Evolutionary conservation across 2,797 vertebrate species (phyloP).

Genomic region (Peromyscus nudipes): DNA sequence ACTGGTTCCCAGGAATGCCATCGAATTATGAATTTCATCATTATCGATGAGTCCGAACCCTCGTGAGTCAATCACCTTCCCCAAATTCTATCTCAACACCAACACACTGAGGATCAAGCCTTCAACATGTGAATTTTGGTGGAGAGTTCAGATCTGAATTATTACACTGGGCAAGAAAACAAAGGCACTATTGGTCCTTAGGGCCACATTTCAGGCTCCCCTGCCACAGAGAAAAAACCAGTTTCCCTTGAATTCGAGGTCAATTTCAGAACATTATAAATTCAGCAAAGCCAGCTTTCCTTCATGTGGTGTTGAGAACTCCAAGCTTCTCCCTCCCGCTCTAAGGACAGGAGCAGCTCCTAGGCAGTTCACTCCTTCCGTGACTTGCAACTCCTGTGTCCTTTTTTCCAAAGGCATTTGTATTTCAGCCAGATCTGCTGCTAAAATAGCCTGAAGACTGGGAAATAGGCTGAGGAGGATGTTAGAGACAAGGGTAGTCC

Average conservation of each 20-base stretch:
- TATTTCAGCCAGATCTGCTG: conserved; percentile 1
- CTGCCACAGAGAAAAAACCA: not conserved
- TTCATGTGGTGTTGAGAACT: not conserved
- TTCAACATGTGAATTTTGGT: not conserved
- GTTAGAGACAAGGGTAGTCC: not conserved
- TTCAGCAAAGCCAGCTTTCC: not conserved
- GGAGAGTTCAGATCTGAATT: not conserved
- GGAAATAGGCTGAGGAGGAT: not conserved
- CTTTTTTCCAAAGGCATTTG: conserved; percentile 10
- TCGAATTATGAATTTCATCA: not conserved
- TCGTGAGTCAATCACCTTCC: not conserved
- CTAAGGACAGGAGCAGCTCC: not conserved
- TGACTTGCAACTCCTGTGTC: not conserved
- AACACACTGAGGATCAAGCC: not conserved
- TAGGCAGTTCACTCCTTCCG: not conserved
- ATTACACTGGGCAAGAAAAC: not conserved
- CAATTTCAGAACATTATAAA: conserved; percentile 45
- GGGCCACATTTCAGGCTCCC: not conserved
- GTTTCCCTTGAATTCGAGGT: conserved; percentile 36
- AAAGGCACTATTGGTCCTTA: not conserved
- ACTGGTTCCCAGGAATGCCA: too few relatives aligned
- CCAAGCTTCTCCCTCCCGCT: not conserved
- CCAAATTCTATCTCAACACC: not conserved
- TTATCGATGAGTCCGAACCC: not conserved
- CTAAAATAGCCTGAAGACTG: conserved; percentile 34